Percentiles rank a stretch among this genome's conserved stretches.
Conservation (phyloP, 1,140 invertebrate species). For the Meloidogyne hapla region DNA sequence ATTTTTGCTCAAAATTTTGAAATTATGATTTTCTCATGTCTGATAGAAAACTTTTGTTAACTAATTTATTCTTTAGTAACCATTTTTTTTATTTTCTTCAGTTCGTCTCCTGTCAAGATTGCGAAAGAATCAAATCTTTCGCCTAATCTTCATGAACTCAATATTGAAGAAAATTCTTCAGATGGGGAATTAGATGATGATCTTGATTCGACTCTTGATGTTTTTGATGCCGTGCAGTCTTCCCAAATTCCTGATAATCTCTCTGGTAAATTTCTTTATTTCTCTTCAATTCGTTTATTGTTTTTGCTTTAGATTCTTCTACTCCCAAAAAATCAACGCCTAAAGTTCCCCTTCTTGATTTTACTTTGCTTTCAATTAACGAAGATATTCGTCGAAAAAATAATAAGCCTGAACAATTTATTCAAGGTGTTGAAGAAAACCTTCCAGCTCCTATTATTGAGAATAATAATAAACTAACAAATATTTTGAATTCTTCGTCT, state of each 20-base stretch:
- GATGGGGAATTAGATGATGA: background rate
- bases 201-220: background rate
- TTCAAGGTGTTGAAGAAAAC: background rate
- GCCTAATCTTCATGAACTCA: background rate
- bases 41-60: no score
- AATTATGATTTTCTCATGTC: no score
- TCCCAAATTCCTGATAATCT: background rate
- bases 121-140: background rate
- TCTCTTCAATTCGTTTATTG: background rate
- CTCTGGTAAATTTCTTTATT: background rate
- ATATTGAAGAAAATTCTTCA: background rate
- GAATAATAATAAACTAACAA: background rate
- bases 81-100: background rate
- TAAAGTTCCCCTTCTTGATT: background rate
- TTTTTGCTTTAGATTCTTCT: background rate
- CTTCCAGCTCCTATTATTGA: background rate
- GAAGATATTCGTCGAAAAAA: background rate
- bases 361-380: constrained; percentile 3
- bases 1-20: no score
- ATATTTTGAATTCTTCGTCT: no score
- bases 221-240: background rate
- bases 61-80: no score
- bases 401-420: background rate
- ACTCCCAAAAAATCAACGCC: background rate
- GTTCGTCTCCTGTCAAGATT: background rate